Conservation (phyloP, 2,797 vertebrate genomes). For the Poecilia picta region DNA sequence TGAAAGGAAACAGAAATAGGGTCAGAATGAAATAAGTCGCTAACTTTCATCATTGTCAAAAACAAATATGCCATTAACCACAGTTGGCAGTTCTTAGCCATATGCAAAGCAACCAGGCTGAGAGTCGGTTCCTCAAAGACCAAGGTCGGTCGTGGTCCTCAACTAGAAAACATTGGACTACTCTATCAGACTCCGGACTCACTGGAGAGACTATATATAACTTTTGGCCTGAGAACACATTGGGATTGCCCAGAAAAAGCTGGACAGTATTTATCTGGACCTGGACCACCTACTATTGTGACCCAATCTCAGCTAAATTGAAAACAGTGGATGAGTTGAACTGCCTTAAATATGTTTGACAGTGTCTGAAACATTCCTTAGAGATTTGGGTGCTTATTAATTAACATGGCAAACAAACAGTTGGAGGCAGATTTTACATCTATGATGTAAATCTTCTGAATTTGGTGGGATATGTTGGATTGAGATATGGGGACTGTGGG, state of each 20-base stretch:
- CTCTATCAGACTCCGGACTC: neutral
- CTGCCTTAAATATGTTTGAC: neutral
- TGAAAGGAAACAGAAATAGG: constrained; percentile 66
- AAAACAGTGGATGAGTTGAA: neutral
- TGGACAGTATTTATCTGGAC: no score
- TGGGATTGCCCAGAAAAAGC: neutral
- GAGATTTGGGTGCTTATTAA: neutral
- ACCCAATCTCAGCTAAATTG: neutral
- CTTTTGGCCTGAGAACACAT: neutral
- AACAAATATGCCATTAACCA: neutral
- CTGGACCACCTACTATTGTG: neutral
- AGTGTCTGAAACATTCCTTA: neutral
- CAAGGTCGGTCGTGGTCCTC: neutral
- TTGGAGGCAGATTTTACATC: neutral
- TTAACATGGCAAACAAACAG: no score
- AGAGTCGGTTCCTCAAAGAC: neutral
- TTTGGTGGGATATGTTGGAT: neutral
- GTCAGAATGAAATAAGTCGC: neutral
- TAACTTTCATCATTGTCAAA: neutral
- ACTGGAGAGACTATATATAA: neutral
- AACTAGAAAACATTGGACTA: neutral
- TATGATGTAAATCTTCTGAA: no score
- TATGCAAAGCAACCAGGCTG: neutral
- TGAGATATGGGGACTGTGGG: neutral
- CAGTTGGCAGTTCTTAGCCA: neutral